These are phyloP conservation scores for Orchestia grillus DNA, from an alignment of 1,140 invertebrate species.

Conservation along the genomic window DNA sequence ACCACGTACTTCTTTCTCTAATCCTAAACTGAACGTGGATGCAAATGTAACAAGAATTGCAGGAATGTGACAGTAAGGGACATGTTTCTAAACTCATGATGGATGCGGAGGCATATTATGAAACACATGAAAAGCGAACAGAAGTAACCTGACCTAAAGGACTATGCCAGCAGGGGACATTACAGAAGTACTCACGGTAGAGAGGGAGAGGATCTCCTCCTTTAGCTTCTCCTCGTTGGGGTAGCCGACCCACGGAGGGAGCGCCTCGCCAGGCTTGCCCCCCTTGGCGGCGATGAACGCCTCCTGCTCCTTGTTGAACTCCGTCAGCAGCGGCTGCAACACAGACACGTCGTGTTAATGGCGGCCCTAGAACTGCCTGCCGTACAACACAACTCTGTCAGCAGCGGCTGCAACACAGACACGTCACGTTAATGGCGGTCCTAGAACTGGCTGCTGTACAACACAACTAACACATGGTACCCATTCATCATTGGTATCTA, in stretches of 20 bases:
- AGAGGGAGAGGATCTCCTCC: conserved; percentile 93
- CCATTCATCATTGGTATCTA: too few relatives aligned
- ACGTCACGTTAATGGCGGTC: neutral
- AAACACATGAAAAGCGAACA: too few relatives aligned
- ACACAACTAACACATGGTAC: too few relatives aligned
- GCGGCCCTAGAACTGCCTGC: too few relatives aligned
- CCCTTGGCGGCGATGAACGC: conserved; percentile 91
- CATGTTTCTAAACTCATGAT: too few relatives aligned
- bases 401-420: conserved; percentile 82
- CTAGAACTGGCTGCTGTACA: too few relatives aligned
- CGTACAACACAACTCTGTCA: conserved; percentile 97
- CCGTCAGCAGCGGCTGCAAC: conserved; percentile 90
- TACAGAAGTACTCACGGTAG: conserved; percentile 77
- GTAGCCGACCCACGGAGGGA: conserved; percentile 92
- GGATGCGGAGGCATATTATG: too few relatives aligned
- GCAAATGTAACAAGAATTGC: too few relatives aligned
- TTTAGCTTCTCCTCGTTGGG: conserved; percentile 90
- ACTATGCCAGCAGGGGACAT: neutral
- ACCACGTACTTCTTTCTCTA: too few relatives aligned
- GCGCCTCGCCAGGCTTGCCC: conserved; percentile 80
- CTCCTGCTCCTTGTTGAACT: conserved; percentile 97
- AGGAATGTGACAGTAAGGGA: too few relatives aligned
- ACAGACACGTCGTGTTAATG: conserved; percentile 55
- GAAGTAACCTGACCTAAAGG: too few relatives aligned
- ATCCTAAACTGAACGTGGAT: too few relatives aligned